These are phyloP conservation scores for Natator depressus DNA, from an alignment of 2,113 vertebrate genomes.

Conservation along the genomic window DNA sequence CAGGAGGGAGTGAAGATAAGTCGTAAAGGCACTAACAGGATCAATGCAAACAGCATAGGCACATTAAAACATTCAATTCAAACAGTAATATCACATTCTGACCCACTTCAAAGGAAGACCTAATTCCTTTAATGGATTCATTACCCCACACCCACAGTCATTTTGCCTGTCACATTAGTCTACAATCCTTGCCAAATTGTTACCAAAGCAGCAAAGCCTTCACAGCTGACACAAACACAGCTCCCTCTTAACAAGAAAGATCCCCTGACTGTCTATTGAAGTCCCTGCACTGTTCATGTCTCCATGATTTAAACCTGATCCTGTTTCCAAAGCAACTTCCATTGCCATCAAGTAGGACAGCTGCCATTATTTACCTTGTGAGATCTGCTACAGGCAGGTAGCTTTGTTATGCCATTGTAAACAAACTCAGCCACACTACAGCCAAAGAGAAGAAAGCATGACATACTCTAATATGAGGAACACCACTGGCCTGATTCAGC, in stretches of 20 bases:
- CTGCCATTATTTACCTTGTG: neutral
- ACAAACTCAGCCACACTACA: neutral
- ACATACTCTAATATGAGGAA: neutral
- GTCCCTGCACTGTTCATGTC: neutral
- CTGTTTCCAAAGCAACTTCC: neutral
- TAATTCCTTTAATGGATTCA: slow-evolving; percentile 62
- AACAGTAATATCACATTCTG: slow-evolving; percentile 53
- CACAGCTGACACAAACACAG: neutral
- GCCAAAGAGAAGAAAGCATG: neutral
- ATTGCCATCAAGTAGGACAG: neutral
- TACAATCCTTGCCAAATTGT: slow-evolving; percentile 17
- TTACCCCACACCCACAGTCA: slow-evolving; percentile 22
- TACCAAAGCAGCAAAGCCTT: neutral
- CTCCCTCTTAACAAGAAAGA: neutral
- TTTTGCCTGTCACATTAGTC: slow-evolving; percentile 18
- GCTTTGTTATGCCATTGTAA: neutral
- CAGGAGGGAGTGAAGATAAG: slow-evolving; percentile 48
- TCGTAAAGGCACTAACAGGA: slow-evolving; percentile 38
- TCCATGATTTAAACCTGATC: slow-evolving; percentile 29
- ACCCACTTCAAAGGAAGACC: slow-evolving; percentile 58
- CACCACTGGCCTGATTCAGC: neutral
- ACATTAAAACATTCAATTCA: slow-evolving; percentile 47
- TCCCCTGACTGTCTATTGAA: neutral
- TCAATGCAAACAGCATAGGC: slow-evolving; percentile 64
- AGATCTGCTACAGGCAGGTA: neutral